Base-by-base conservation (phyloP, 1,140 invertebrate species). In the Schlechtendalia chinensis region DNA sequence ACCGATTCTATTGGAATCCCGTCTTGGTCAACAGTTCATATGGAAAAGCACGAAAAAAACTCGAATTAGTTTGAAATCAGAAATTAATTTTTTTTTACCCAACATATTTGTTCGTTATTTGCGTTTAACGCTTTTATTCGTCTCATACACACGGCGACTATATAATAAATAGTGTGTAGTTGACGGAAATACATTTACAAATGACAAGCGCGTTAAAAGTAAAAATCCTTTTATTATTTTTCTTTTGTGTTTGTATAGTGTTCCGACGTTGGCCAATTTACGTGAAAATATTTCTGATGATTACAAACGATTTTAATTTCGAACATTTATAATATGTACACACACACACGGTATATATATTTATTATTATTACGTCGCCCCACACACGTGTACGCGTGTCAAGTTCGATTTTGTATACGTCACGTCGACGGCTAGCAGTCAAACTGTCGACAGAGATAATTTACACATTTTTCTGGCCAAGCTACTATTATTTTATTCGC, bases 221-320 rank as follows among this genome's bases (percentile, higher is more conserved):
- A 14, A 19, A n/a, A 65, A n/a, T 39, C 32, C 32, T 8, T 39
- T 4, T 4, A 39, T 39, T 39, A 39, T 39, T 39, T 4, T 39
- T 39, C 32, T 39, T 39, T 39, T 39, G 32, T 39, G 32, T 39
- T 3, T 39, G 32, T 39, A 39, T 8, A 39, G 32, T 39, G 32
- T 39, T 39, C 32, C 32, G 32, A 39, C 32, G 32, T 39, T 8
- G 32, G 8, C 32, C 32, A 39, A 39, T 39, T 39, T 39, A 39
- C 32, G 32, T 39, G 3, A 39, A 39, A 39, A 39, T 39, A 39
- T 39, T 39, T 39, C 32, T 39, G 32, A 39, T 47, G n/a, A 24
- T 69, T 69, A 69, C 14, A 24, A 22, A 47, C 39, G 12, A 24
- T 17, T 69, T 47, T 69, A 69, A 69, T 69, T 69, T 69, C 32